Evolutionary conservation across 2,888 invertebrate genomes (phyloP).

Genomic region (Tipula confusa): DNA sequence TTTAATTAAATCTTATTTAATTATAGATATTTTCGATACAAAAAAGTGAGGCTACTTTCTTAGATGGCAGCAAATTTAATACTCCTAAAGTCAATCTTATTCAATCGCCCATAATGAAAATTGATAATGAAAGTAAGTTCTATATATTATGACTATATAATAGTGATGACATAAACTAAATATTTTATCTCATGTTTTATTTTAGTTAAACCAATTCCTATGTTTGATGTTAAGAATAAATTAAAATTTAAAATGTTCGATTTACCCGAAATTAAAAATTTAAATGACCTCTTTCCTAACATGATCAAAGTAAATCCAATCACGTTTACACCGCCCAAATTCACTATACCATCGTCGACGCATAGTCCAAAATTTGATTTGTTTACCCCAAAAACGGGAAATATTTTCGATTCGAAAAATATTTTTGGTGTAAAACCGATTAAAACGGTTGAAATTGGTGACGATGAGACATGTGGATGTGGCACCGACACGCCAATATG

Average conservation of each 20-base stretch:
- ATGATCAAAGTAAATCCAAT: background rate
- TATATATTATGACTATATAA: no score
- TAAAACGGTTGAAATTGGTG: background rate
- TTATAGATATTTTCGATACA: background rate
- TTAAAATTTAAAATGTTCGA: background rate
- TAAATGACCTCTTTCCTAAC: background rate
- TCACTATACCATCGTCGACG: background rate
- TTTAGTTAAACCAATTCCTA: background rate
- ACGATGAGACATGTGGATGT: background rate
- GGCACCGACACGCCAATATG: background rate
- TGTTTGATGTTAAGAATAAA: background rate
- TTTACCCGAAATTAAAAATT: background rate
- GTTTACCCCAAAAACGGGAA: background rate
- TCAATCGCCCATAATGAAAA: background rate
- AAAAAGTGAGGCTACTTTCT: background rate
- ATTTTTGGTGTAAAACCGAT: background rate
- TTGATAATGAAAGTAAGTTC: background rate
- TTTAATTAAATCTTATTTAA: background rate
- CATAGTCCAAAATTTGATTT: background rate
- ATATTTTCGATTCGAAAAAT: background rate
- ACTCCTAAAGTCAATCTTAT: background rate
- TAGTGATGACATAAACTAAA: no score
- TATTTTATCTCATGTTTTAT: no score
- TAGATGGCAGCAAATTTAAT: background rate
- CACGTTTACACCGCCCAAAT: background rate